These are phyloP conservation scores for Dipodomys ordii DNA, from an alignment of 2,113 vertebrate species.

Conservation along the genomic window DNA sequence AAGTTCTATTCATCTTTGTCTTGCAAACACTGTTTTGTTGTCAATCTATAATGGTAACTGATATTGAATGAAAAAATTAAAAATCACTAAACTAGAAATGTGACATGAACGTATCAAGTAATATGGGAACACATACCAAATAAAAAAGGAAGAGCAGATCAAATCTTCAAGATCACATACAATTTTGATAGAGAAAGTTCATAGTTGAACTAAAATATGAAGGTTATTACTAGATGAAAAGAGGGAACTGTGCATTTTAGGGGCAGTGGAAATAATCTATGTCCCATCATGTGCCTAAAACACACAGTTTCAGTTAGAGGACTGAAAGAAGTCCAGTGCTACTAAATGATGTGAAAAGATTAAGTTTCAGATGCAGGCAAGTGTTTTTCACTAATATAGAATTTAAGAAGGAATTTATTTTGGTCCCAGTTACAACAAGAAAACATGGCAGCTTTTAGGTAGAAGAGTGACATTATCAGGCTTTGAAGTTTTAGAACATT, in stretches of 20 bases:
- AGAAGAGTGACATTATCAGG: neutral
- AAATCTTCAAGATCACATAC: neutral
- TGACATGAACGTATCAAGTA: neutral
- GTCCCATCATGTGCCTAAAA: neutral
- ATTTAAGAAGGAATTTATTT: neutral
- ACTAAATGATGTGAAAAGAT: neutral
- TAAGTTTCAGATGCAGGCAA: neutral
- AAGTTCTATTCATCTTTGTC: neutral
- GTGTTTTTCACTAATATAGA: neutral
- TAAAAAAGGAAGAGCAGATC: neutral
- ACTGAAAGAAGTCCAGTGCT: neutral
- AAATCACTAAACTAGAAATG: neutral
- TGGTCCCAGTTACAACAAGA: neutral
- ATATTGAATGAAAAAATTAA: neutral
- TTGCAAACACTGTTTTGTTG: constrained; percentile 1
- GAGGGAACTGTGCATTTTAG: neutral
- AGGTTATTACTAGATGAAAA: neutral
- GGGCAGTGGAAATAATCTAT: neutral
- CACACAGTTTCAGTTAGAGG: neutral
- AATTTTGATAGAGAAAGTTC: neutral
- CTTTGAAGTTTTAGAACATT: neutral
- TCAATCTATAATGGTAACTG: neutral
- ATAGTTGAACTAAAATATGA: constrained; percentile 11
- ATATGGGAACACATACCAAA: neutral
- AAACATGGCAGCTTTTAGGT: neutral